These are phyloP conservation scores for Stictonetta naevosa DNA, from an alignment of 2,113 vertebrate genomes.

Conservation along the genomic window DNA sequence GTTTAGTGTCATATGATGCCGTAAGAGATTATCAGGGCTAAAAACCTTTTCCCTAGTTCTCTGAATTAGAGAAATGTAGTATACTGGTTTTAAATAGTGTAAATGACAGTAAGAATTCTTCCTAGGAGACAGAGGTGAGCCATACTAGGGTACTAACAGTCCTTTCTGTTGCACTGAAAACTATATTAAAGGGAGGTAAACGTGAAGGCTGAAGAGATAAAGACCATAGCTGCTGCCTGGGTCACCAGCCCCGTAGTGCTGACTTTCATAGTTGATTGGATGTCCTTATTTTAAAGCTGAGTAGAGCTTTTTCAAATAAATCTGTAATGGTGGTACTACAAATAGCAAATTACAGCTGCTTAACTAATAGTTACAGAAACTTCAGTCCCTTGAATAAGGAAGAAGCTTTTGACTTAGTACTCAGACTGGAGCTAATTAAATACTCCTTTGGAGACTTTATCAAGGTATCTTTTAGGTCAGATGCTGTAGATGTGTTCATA, in stretches of 20 bases:
- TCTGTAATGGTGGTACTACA: background rate
- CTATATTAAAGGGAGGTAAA: background rate
- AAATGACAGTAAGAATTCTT: background rate
- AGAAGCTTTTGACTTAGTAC: background rate
- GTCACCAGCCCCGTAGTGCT: background rate
- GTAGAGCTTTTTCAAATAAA: background rate
- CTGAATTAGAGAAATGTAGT: background rate
- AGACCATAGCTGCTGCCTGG: background rate
- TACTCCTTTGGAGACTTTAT: background rate
- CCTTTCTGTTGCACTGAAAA: background rate
- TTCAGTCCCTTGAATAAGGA: background rate
- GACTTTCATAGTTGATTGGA: background rate
- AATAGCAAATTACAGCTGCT: background rate
- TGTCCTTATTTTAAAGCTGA: background rate
- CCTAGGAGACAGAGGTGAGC: background rate
- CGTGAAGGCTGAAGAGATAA: background rate
- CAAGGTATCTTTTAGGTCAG: background rate
- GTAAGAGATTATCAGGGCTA: background rate
- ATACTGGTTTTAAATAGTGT: background rate
- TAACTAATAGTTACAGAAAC: background rate
- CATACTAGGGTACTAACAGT: background rate
- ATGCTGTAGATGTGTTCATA: background rate
- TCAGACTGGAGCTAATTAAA: background rate
- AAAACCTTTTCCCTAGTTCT: background rate
- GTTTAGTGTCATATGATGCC: accelerated